Conservation (phyloP, 2,113 vertebrate species). For the Halichoeres trimaculatus region DNA sequence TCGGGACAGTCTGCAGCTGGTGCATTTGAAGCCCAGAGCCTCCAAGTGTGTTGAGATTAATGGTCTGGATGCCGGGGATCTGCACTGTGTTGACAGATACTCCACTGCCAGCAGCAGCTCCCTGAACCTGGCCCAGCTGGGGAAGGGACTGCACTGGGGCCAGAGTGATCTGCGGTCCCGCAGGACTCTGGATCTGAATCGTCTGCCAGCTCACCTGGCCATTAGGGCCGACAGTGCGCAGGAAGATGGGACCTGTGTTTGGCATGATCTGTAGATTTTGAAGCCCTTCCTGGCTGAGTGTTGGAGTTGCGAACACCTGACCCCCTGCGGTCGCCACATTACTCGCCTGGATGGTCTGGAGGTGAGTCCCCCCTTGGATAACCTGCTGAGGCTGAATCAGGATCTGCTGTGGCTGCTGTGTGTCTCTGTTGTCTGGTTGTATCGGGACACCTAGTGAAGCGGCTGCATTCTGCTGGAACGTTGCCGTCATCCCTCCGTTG, state of each 20-base stretch:
- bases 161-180: conserved; percentile 94
- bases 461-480: conserved; percentile 77
- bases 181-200: conserved; percentile 94
- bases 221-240: conserved; percentile 93
- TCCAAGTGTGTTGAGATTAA: conserved; percentile 94
- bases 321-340: conserved; percentile 84
- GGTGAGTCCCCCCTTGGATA: conserved; percentile 87
- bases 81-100: conserved; percentile 88
- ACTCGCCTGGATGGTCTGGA: conserved; percentile 89
- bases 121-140: conserved; percentile 86
- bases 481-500: conserved; percentile 46
- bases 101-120: conserved; percentile 72
- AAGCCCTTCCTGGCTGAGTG: conserved; percentile 92
- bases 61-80: conserved; percentile 95
- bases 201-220: conserved; percentile 98
- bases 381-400: conserved; percentile 89
- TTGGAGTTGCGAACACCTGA: conserved; percentile 91
- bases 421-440: conserved; percentile 79
- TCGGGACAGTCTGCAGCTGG: conserved; percentile 92
- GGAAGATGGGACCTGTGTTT: conserved; percentile 91
- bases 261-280: conserved; percentile 96
- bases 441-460: conserved; percentile 69
- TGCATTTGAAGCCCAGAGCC: conserved; percentile 94
- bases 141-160: conserved; percentile 91
- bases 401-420: conserved; percentile 84